These are phyloP conservation scores for Ochropacha duplaris DNA, from an alignment of 2,888 invertebrate genomes.

Conservation along the genomic window DNA sequence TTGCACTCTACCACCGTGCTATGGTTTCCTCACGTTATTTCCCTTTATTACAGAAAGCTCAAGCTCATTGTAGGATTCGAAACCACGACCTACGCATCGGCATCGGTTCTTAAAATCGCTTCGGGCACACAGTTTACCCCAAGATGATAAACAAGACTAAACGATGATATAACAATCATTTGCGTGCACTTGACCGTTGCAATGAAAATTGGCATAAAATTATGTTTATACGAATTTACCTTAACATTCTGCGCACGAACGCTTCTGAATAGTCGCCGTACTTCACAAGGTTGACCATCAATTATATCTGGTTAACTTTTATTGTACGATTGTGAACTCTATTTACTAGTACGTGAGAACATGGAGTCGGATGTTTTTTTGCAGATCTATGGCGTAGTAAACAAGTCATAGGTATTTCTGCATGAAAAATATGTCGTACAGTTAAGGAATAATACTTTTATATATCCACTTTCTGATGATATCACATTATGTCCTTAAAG, in stretches of 20 bases:
- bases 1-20: no score
- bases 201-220: slow-evolving; percentile 39
- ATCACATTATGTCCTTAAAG: no score
- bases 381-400: not conserved
- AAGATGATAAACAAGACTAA: not conserved
- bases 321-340: slow-evolving; percentile 11
- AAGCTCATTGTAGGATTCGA: no score
- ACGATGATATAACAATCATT: not conserved
- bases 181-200: slow-evolving; percentile 1
- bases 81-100: no score
- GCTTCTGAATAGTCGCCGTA: slow-evolving; percentile 30
- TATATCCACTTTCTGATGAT: no score
- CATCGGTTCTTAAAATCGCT: no score
- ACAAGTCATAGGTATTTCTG: not conserved
- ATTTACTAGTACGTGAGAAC: not conserved
- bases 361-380: not conserved
- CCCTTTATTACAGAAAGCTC: no score
- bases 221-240: slow-evolving; percentile 33
- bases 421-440: no score
- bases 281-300: slow-evolving; percentile 34
- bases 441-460: no score
- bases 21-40: no score
- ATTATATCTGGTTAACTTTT: slow-evolving; percentile 10
- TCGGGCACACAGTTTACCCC: no score
- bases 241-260: slow-evolving; percentile 56